Percentiles rank a stretch among this genome's conserved stretches.
Evolutionary conservation across 2,113 vertebrate genomes (phyloP).

Genomic region (Campylomormyrus tamandua): DNA sequence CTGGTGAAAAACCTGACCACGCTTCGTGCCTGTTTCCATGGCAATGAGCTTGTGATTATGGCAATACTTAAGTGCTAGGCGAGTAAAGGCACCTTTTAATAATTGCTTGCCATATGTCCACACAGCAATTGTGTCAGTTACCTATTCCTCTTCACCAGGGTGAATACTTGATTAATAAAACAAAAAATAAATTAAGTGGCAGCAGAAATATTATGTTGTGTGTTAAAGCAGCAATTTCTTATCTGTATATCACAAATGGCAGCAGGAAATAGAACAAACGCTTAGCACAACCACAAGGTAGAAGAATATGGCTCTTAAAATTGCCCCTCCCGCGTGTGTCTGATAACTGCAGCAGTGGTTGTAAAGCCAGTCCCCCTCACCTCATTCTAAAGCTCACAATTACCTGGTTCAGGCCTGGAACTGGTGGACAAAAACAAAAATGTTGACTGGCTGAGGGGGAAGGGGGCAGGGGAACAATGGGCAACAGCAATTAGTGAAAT

Average conservation of each 20-base stretch:
- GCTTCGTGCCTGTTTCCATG: background rate
- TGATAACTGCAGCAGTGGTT: background rate
- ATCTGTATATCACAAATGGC: background rate
- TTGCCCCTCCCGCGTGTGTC: background rate
- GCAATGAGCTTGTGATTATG: background rate
- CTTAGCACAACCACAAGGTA: background rate
- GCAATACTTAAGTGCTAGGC: background rate
- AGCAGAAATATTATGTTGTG: background rate
- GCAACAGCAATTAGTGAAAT: background rate
- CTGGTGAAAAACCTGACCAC: background rate
- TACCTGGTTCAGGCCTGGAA: background rate
- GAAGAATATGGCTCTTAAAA: background rate
- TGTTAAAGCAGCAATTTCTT: background rate
- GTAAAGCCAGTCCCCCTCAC: background rate
- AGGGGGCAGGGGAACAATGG: background rate
- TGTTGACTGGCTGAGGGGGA: background rate
- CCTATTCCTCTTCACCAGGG: background rate
- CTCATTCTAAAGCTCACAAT: background rate
- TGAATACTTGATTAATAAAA: background rate
- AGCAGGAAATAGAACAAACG: background rate
- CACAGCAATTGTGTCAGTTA: background rate
- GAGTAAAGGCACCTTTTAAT: background rate
- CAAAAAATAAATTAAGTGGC: background rate
- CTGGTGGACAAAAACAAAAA: background rate
- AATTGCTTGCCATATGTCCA: background rate